phyloP scores from a whole-genome alignment of 2,888 invertebrate species.

The Drosophila diplacantha region DNA sequence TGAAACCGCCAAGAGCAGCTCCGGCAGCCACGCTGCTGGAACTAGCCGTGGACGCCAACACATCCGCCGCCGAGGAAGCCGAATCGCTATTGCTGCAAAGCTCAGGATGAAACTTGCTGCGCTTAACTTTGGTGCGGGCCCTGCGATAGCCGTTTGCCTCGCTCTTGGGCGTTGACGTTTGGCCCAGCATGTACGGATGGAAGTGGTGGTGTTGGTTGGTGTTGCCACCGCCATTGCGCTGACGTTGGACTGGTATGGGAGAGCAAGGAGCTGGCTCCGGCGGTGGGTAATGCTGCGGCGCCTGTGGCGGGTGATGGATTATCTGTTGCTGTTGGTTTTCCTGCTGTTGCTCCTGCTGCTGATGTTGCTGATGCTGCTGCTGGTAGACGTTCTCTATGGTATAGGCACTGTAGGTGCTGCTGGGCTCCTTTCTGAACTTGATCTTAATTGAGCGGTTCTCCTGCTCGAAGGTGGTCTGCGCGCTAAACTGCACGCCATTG shows the following conservation, averaged over 20 bases:
- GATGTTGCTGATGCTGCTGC: conserved; percentile 47
- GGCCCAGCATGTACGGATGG: conserved; percentile 73
- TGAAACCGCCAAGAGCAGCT: conserved; percentile 54
- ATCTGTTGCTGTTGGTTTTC: conserved; percentile 14
- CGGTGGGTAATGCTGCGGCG: not conserved
- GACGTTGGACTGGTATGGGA: conserved; percentile 41
- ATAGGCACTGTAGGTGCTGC: conserved; percentile 74
- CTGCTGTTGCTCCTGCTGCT: conserved; percentile 28
- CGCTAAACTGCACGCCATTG: conserved; percentile 71
- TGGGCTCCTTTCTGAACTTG: conserved; percentile 76
- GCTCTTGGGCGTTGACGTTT: conserved; percentile 76
- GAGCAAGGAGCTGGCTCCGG: conserved; percentile 27
- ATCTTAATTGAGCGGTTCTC: conserved; percentile 77
- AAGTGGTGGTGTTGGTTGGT: conserved; percentile 68
- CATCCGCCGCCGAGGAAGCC: conserved; percentile 68
- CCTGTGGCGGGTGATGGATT: conserved; percentile 8
- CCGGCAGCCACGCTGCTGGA: conserved; percentile 19
- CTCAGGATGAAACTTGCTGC: conserved; percentile 59
- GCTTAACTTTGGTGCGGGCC: conserved; percentile 67
- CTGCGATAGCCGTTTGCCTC: conserved; percentile 44
- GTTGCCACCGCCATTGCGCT: conserved; percentile 70
- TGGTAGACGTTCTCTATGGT: conserved; percentile 73
- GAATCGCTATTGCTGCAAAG: conserved; percentile 74
- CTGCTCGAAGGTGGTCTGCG: conserved; percentile 71
- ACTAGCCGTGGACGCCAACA: conserved; percentile 37